Evolutionary conservation across 2,888 invertebrate genomes (phyloP).

Genomic region (Mantis religiosa): DNA sequence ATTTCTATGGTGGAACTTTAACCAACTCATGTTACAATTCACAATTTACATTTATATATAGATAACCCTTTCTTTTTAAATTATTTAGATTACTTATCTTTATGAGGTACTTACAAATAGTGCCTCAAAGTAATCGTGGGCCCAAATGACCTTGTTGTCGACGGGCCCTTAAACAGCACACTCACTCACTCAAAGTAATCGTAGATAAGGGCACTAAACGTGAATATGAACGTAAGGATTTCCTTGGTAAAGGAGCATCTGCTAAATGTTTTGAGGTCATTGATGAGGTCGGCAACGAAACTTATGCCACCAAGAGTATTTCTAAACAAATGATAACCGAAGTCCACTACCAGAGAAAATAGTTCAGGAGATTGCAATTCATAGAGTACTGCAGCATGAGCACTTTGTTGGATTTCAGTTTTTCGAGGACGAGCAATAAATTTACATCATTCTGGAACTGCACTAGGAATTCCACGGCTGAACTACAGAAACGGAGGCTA

Average conservation of each 20-base stretch:
- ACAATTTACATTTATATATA: too few species aligned
- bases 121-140: too few species aligned
- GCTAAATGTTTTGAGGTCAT: conserved; percentile 56
- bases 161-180: too few species aligned
- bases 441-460: conserved; percentile 60
- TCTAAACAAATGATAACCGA: conserved; percentile 54
- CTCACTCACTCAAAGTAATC: too few species aligned
- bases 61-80: too few species aligned
- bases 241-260: conserved; percentile 38
- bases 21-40: too few species aligned
- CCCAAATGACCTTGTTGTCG: too few species aligned
- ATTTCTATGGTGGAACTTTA: too few species aligned
- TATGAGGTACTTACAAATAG: too few species aligned
- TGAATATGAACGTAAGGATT: background rate
- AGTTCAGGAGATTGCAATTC: conserved; percentile 54
- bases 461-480: conserved; percentile 58
- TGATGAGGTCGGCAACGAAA: conserved; percentile 46
- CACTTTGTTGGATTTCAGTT: conserved; percentile 55
- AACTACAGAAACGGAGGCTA: conserved; percentile 56
- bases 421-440: conserved; percentile 57
- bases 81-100: too few species aligned
- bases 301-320: conserved; percentile 57
- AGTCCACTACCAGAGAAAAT: conserved; percentile 58
- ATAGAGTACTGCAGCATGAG: conserved; percentile 50
- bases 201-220: background rate